phyloP scores from a whole-genome alignment of 2,797 vertebrate genomes.

The Bovichtus variegatus region DNA sequence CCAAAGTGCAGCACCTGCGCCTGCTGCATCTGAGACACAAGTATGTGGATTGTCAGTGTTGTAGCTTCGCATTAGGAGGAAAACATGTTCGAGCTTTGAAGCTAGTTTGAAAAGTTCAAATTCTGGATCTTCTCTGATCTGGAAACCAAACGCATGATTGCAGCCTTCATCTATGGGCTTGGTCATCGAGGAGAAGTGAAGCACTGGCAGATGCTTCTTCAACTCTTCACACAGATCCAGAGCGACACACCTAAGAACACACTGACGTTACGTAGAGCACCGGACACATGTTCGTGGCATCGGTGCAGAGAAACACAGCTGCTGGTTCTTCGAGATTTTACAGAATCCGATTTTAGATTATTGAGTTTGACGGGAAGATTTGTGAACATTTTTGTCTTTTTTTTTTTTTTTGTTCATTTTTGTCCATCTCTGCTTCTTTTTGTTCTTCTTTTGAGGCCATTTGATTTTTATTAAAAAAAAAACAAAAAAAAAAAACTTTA shows the following conservation, averaged over 20 bases:
- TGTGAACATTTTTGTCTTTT: neutral
- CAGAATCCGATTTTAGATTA: neutral
- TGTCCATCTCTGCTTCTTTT: neutral
- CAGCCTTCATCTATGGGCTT: neutral
- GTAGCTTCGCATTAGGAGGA: neutral
- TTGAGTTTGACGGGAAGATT: neutral
- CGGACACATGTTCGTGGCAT: neutral
- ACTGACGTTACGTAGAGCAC: neutral
- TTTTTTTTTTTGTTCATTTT: no score
- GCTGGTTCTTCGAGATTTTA: neutral
- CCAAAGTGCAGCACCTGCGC: neutral
- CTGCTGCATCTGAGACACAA: neutral
- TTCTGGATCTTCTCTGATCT: neutral
- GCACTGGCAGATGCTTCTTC: neutral
- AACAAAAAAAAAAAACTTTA: no score
- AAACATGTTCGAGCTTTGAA: no score
- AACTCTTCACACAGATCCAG: neutral
- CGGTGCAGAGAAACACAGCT: neutral
- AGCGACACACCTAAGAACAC: neutral
- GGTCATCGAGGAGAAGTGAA: neutral
- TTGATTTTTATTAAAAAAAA: neutral
- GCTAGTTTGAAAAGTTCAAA: neutral
- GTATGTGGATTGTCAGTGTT: neutral
- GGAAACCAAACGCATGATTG: neutral
- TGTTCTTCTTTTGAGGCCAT: neutral